A percentile compares a stretch with the other conserved stretches of the same genome.
These are phyloP conservation scores for Xylota segnis DNA, from an alignment of 2,888 invertebrate species.

Conservation along the genomic window DNA sequence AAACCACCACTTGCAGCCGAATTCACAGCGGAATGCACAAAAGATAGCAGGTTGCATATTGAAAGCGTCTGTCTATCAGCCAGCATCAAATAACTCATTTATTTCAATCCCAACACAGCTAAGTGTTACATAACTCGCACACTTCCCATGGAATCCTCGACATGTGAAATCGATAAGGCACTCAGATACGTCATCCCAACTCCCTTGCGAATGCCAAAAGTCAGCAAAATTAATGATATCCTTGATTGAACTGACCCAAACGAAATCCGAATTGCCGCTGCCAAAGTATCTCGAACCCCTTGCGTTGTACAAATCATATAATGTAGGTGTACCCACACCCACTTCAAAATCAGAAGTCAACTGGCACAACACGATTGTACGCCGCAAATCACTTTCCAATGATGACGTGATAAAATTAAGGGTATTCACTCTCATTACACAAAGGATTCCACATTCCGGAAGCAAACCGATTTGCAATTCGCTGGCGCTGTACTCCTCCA, in stretches of 20 bases:
- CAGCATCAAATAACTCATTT: too few relatives aligned
- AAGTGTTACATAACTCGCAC: neutral
- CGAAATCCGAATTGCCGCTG: slow-evolving; percentile 16
- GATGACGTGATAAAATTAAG: slow-evolving; percentile 37
- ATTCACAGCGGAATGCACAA: too few relatives aligned
- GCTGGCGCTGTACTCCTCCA: neutral
- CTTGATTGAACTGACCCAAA: slow-evolving; percentile 31
- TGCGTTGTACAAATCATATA: neutral
- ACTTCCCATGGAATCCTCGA: neutral
- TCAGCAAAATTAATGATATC: slow-evolving; percentile 23
- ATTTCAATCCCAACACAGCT: neutral
- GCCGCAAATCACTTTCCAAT: slow-evolving; percentile 22
- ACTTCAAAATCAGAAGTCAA: neutral
- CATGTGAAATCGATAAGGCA: neutral
- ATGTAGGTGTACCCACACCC: neutral
- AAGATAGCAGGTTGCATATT: too few relatives aligned
- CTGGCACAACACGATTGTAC: neutral
- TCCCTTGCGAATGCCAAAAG: neutral
- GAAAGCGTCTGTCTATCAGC: too few relatives aligned
- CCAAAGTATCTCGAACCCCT: neutral
- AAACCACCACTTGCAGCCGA: too few relatives aligned
- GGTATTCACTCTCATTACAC: slow-evolving; percentile 45
- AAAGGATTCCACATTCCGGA: slow-evolving; percentile 18
- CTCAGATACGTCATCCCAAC: neutral
- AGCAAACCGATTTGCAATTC: slow-evolving; percentile 23